phyloP scores from a whole-genome alignment of 1,140 invertebrate genomes.

The Pseudomyrmex cubaensis region DNA sequence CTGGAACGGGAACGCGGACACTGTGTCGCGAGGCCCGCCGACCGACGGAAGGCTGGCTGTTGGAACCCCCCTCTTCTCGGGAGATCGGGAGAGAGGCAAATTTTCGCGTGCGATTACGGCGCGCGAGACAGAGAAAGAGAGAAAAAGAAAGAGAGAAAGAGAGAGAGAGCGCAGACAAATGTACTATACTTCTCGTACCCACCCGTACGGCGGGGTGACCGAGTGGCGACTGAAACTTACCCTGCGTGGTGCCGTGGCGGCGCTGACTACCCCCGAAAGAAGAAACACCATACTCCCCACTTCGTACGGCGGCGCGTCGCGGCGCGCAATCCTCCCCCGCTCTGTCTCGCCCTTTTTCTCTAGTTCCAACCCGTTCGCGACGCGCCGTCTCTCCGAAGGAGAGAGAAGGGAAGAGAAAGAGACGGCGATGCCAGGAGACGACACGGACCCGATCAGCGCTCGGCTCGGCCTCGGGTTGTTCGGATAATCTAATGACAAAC shows the following conservation, averaged over 20 bases:
- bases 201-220: constrained; percentile 78
- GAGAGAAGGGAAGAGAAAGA: not conserved
- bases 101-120: not conserved
- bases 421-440: too few species aligned
- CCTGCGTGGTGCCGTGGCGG: constrained; percentile 73
- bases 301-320: constrained; percentile 9
- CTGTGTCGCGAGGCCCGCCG: not conserved
- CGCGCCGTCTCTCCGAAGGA: constrained; percentile 18
- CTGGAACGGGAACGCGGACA: not conserved
- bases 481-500: constrained; percentile 6
- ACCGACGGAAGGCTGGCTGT: not conserved
- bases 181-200: constrained; percentile 44
- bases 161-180: constrained; percentile 20
- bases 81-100: not conserved
- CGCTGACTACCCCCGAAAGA: constrained; percentile 77
- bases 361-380: not conserved
- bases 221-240: constrained; percentile 79
- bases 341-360: constrained; percentile 26
- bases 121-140: not conserved
- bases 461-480: not conserved
- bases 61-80: not conserved
- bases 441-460: constrained; percentile 7
- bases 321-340: constrained; percentile 56
- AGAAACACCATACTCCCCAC: constrained; percentile 47
- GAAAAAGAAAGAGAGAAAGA: too few species aligned